Conservation (phyloP, 1,140 invertebrate genomes). For the Harlomillsia oculata region DNA sequence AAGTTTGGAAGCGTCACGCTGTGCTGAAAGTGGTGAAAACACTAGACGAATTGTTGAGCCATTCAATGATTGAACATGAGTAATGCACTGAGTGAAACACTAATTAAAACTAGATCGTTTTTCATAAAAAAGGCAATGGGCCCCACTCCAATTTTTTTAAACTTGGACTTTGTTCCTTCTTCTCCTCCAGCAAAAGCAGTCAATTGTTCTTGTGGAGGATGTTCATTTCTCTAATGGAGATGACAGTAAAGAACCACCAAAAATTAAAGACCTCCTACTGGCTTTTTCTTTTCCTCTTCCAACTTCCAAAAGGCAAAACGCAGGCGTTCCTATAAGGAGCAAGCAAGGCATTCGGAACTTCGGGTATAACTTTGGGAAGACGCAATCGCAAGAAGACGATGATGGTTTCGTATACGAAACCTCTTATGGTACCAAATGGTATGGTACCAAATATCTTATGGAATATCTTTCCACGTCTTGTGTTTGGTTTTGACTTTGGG, state of each 20-base stretch:
- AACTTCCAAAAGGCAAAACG: slow-evolving; percentile 4
- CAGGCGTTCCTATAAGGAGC: too few relatives aligned
- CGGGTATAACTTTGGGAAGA: not conserved
- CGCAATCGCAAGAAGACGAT: too few relatives aligned
- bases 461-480: too few relatives aligned
- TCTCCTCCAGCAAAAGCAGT: slow-evolving; percentile 15
- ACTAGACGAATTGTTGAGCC: not conserved
- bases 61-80: slow-evolving; percentile 10
- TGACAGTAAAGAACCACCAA: slow-evolving; percentile 35
- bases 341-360: not conserved
- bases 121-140: too few relatives aligned
- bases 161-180: not conserved
- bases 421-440: too few relatives aligned
- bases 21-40: not conserved
- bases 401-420: too few relatives aligned
- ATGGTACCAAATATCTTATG: too few relatives aligned
- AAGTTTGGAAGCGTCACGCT: not conserved
- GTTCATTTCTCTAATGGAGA: slow-evolving; percentile 19
- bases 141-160: slow-evolving; percentile 1
- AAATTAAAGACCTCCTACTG: slow-evolving; percentile 37
- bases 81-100: slow-evolving; percentile 10
- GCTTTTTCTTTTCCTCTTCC: slow-evolving; percentile 23
- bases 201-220: slow-evolving; percentile 27
- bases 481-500: too few relatives aligned
- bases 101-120: slow-evolving; percentile 33